These are phyloP conservation scores for Jacana jacana DNA, from an alignment of 2,113 vertebrate species.

Conservation along the genomic window DNA sequence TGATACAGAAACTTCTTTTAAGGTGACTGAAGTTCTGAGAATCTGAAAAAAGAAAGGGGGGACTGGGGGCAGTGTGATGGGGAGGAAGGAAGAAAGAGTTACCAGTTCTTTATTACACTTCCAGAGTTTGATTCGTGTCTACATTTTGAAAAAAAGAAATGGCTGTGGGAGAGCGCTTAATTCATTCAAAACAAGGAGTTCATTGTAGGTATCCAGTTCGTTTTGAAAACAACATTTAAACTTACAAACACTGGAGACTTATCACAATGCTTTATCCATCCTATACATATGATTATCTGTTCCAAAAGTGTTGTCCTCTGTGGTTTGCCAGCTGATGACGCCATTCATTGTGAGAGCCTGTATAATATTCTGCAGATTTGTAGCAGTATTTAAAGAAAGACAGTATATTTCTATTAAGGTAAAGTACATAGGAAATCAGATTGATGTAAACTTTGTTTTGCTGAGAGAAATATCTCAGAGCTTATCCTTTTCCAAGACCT, in stretches of 20 bases:
- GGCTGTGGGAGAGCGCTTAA: neutral
- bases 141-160: neutral
- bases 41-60: neutral
- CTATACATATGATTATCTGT: neutral
- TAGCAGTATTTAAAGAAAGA: neutral
- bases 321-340: neutral
- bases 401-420: neutral
- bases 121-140: neutral
- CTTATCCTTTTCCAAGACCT: neutral
- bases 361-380: neutral
- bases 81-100: neutral
- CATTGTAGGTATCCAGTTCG: neutral
- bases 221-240: neutral
- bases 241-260: neutral
- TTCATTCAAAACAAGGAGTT: neutral
- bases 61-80: rapidly evolving
- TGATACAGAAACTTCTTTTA: neutral
- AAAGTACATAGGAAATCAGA: neutral
- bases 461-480: neutral
- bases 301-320: neutral
- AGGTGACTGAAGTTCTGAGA: neutral
- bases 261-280: neutral
- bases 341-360: neutral
- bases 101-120: neutral
- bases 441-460: neutral